Evolutionary conservation across 2,113 vertebrate species (phyloP).

Genomic region (Erythrocercus mccallii): DNA sequence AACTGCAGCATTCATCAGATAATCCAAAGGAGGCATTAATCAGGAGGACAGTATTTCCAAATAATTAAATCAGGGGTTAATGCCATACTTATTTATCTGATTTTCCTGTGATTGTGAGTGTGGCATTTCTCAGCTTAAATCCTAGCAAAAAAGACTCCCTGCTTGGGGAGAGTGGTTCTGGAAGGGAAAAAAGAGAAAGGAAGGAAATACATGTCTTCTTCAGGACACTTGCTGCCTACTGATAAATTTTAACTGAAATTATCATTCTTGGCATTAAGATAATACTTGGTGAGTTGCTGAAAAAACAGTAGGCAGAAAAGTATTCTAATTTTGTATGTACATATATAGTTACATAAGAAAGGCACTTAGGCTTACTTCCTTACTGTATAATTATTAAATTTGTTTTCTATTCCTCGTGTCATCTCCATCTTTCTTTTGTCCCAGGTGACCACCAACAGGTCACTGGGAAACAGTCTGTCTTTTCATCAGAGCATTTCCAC

Average conservation of each 20-base stretch:
- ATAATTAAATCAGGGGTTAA: slow-evolving; percentile 6
- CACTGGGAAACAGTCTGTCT: background rate
- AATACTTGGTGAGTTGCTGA: background rate
- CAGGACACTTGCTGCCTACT: background rate
- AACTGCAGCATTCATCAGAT: slow-evolving; percentile 36
- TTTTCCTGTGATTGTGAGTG: background rate
- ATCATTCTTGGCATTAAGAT: background rate
- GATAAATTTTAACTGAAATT: background rate
- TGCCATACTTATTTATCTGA: background rate
- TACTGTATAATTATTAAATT: background rate
- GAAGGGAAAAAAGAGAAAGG: background rate
- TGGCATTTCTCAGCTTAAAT: background rate
- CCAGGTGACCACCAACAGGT: background rate
- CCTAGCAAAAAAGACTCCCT: background rate
- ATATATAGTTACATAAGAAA: background rate
- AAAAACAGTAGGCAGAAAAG: background rate
- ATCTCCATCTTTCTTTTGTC: background rate
- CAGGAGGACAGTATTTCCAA: slow-evolving; percentile 19
- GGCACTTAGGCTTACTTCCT: background rate
- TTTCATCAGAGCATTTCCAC: background rate
- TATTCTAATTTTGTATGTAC: background rate
- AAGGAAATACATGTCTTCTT: background rate
- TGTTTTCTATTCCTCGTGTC: background rate
- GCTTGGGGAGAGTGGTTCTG: background rate
- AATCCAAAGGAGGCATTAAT: slow-evolving; percentile 33